Percentiles rank a stretch among this genome's conserved stretches.
These are phyloP conservation scores for Entosphenus tridentatus DNA, from an alignment of 2,113 vertebrate species.

Conservation along the genomic window DNA sequence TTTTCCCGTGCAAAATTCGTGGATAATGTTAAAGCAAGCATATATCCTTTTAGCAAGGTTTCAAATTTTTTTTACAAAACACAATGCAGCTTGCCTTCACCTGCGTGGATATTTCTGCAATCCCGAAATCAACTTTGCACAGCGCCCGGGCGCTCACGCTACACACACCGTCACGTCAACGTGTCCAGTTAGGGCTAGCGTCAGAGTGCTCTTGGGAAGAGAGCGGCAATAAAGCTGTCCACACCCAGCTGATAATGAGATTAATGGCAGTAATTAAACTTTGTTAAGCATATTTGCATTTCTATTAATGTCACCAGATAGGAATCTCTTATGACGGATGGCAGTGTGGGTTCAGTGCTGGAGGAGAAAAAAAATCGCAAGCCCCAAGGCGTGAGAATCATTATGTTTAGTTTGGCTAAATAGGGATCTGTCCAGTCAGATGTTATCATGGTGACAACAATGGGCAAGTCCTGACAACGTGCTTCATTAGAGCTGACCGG, in stretches of 20 bases:
- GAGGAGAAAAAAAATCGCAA: background rate
- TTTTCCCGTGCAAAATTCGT: no score
- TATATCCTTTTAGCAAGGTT: no score
- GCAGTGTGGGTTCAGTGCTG: constrained; percentile 1
- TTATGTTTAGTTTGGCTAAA: background rate
- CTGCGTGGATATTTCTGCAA: no score
- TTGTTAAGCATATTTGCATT: constrained; percentile 2
- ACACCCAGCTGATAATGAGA: constrained; percentile 6
- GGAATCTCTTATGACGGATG: constrained; percentile 2
- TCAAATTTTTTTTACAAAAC: no score
- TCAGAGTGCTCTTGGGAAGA: background rate
- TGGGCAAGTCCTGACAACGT: no score
- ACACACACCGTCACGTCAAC: background rate
- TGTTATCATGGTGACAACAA: constrained; percentile 2
- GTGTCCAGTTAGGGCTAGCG: background rate
- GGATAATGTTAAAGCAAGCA: no score
- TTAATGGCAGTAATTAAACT: constrained; percentile 2
- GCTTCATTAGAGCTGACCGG: no score
- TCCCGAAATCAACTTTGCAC: no score
- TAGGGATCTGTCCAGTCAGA: background rate
- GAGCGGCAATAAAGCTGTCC: constrained; percentile 5
- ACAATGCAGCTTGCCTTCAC: no score
- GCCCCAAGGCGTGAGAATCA: background rate
- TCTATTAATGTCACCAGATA: constrained; percentile 6
- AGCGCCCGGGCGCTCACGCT: no score